Percentiles rank a stretch among this genome's conserved stretches.
Conservation (phyloP, 1,140 invertebrate genomes). For the Brevipalpus yothersi region DNA sequence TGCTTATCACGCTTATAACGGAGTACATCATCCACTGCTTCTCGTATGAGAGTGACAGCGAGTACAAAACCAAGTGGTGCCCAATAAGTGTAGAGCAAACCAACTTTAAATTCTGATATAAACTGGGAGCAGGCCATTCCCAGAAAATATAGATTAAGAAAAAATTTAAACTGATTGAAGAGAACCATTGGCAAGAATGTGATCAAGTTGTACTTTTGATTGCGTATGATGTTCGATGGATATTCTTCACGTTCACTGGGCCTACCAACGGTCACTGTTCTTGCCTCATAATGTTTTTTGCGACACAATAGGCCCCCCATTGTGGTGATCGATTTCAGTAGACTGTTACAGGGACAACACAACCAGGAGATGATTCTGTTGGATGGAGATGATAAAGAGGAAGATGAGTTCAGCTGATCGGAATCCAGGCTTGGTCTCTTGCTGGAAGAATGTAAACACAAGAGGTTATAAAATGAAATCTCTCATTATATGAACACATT, state of each 20-base stretch:
- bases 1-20: constrained; percentile 74
- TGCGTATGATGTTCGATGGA: constrained; percentile 84
- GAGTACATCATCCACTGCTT: constrained; percentile 85
- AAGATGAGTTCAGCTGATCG: not conserved
- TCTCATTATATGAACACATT: too few relatives aligned
- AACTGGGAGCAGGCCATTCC: constrained; percentile 96
- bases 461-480: too few relatives aligned
- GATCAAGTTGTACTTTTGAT: constrained; percentile 96
- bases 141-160: constrained; percentile 92
- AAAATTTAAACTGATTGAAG: constrained; percentile 97
- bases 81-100: constrained; percentile 97
- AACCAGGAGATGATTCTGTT: not conserved
- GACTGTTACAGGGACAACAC: constrained; percentile 1
- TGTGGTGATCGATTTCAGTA: not conserved
- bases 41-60: constrained; percentile 76
- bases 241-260: constrained; percentile 31
- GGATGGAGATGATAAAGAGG: not conserved
- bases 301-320: constrained; percentile 7
- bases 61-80: constrained; percentile 89
- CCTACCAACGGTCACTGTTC: constrained; percentile 2
- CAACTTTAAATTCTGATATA: constrained; percentile 81
- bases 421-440: not conserved
- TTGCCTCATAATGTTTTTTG: constrained; percentile 3
- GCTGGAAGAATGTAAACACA: not conserved
- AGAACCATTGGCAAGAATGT: constrained; percentile 93